Evolutionary conservation across 2,888 invertebrate genomes (phyloP).

Genomic region (Paralinhomoeus sp.): DNA sequence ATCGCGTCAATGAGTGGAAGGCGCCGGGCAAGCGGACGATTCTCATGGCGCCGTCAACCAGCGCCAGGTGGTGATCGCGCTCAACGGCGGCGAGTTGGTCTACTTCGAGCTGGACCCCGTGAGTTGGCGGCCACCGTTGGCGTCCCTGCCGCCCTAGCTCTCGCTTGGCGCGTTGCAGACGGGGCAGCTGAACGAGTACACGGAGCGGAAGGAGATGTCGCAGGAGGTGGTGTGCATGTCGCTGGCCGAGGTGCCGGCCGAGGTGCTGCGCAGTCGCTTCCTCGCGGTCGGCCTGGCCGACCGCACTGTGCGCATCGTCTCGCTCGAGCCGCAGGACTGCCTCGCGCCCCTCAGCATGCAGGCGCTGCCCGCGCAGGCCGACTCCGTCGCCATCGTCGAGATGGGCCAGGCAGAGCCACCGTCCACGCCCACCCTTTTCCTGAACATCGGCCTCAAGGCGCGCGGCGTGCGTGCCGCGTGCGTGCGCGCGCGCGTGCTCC

Average conservation of each 20-base stretch:
- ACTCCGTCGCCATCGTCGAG: conserved; percentile 86
- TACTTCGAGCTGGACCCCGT: conserved; percentile 99
- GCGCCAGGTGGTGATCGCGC: conserved; percentile 86
- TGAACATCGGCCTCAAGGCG: conserved; percentile 72
- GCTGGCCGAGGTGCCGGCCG: conserved; percentile 71
- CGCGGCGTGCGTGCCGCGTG: too few relatives aligned
- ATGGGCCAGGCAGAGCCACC: conserved; percentile 20
- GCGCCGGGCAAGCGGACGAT: conserved; percentile 90
- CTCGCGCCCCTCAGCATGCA: conserved; percentile 84
- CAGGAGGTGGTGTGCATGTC: conserved; percentile 97
- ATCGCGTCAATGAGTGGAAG: conserved; percentile 97
- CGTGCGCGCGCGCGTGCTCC: too few relatives aligned
- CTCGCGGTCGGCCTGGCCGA: conserved; percentile 44
- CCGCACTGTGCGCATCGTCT: conserved; percentile 86
- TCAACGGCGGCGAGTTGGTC: conserved; percentile 87
- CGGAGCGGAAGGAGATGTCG: conserved; percentile 82
- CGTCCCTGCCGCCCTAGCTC: too few relatives aligned
- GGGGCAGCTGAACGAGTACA: conserved; percentile 91
- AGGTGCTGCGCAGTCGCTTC: conserved; percentile 46
- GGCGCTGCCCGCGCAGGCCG: conserved; percentile 77
- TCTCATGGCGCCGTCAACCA: conserved; percentile 83
- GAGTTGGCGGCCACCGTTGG: conserved; percentile 32
- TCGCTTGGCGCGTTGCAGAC: too few relatives aligned
- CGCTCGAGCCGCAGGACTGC: conserved; percentile 76
- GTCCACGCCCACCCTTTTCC: conserved; percentile 11